These are phyloP conservation scores for Acyrthosiphon pisum DNA, from an alignment of 1,140 invertebrate genomes.

Conservation along the genomic window DNA sequence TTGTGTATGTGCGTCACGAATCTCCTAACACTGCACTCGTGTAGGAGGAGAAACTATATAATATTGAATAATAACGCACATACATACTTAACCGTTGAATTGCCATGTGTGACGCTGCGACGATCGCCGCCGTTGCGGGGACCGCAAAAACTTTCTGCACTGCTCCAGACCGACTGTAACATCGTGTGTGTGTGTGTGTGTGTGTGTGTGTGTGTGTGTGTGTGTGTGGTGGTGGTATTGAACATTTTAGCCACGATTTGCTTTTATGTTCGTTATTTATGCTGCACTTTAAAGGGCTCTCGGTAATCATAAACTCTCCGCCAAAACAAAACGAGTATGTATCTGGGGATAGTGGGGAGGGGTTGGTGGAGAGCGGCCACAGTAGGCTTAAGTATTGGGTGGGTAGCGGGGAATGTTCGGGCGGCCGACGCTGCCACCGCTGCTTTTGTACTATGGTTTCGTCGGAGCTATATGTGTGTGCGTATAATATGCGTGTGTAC, in stretches of 20 bases:
- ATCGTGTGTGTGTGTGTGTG: neutral
- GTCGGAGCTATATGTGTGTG: neutral
- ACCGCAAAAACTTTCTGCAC: constrained; percentile 14
- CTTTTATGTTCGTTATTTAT: constrained; percentile 48
- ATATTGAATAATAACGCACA: neutral
- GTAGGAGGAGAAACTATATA: neutral
- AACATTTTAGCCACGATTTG: constrained; percentile 31
- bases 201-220: neutral
- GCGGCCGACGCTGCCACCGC: too few relatives aligned
- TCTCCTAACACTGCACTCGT: too few relatives aligned
- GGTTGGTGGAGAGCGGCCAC: neutral
- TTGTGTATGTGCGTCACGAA: too few relatives aligned
- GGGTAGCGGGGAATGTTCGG: neutral
- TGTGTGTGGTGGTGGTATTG: constrained; percentile 5
- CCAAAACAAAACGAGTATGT: constrained; percentile 31
- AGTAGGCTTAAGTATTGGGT: constrained; percentile 3
- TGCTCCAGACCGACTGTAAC: neutral
- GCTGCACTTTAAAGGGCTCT: constrained; percentile 39
- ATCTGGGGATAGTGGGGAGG: neutral
- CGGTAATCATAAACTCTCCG: constrained; percentile 43
- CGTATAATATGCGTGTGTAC: neutral
- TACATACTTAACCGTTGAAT: neutral
- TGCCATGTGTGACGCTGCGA: constrained; percentile 6
- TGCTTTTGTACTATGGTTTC: constrained; percentile 15
- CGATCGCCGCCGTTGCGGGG: neutral